These are phyloP conservation scores for Ptilodon capucinus DNA, from an alignment of 2,888 invertebrate genomes.

Conservation along the genomic window DNA sequence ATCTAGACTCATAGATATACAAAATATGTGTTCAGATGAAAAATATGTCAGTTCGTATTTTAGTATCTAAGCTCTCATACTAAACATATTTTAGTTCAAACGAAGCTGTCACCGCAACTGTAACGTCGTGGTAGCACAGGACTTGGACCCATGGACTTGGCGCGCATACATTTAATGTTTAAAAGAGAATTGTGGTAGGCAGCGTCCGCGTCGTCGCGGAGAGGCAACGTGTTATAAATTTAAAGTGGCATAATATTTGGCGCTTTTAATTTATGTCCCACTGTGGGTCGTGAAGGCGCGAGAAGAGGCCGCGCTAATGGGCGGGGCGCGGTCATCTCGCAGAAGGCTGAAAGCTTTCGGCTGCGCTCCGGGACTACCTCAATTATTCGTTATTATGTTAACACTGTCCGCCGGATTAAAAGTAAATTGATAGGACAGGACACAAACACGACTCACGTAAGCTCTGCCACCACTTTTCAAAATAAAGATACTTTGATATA, in stretches of 20 bases:
- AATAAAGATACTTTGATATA: no score
- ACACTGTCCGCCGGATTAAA: slow-evolving; percentile 36
- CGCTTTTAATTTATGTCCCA: slow-evolving; percentile 15
- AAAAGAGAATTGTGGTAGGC: not conserved
- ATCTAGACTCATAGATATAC: no score
- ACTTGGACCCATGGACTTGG: not conserved
- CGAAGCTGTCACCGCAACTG: not conserved
- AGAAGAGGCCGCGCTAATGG: slow-evolving; percentile 10
- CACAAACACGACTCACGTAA: not conserved
- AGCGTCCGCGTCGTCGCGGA: not conserved
- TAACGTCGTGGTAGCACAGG: not conserved
- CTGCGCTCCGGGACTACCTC: slow-evolving; percentile 16
- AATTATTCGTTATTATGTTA: slow-evolving; percentile 54
- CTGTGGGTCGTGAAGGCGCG: not conserved
- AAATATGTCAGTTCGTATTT: no score
- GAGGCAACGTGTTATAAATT: slow-evolving; percentile 31
- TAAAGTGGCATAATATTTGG: slow-evolving; percentile 43
- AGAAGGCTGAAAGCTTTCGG: slow-evolving; percentile 1
- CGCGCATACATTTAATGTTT: not conserved
- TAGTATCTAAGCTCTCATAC: no score
- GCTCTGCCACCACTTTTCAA: not conserved
- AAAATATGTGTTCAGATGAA: no score
- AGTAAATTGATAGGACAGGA: slow-evolving; percentile 22
- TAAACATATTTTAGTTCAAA: not conserved
- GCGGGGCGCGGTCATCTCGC: slow-evolving; percentile 36